Evolutionary conservation across 1,140 invertebrate genomes (phyloP), one percentile per base, ranked within the genome.

Genomic region (Drosophila chauvacae): DNA sequence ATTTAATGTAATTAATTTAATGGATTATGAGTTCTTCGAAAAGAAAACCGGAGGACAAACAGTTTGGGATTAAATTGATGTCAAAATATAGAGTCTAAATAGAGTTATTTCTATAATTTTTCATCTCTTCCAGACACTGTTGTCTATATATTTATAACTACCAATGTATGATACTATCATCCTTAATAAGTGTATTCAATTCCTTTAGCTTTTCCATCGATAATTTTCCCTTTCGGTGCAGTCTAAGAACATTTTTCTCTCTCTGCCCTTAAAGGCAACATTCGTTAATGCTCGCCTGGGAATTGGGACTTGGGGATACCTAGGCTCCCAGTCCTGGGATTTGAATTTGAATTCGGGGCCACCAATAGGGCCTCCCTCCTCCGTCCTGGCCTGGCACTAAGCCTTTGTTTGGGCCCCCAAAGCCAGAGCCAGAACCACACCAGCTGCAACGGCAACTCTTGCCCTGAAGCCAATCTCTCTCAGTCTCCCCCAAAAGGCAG

Each of bases 211-310:
- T 30, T 9, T 9, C 7, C 30, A 30, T 30, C 1, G 30, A 30
- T 9, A 30, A 30, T 7, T 30, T 30, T 2, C 28, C 28, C 9
- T 9, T 30, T 9, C 28, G 28, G 28, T 9, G 28, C 9, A 30
- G 35, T 13, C 18, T n/a, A 2, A 7, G 1, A 0, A 37, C 37
- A 9, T 2, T 63, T 63, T 58, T 62, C 30, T 26, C 39, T 26
- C 57, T 35, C 39, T 65, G 37, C 33, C 26, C 23, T 4, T 23
- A 30, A 37, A 50, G 42, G 37, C 57, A 76, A 47, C 57, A 55
- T 26, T 77, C 37, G 62, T 60, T 77, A 77, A 77, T 77, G 74
- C 48, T 69, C 73, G 55, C 41, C 53, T 69, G 74, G 62, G 74
- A 77, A 59, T 68, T 61, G 63, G 50, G 73, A 70, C 63, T 68